Evolutionary conservation across 37 sponge, comb jelly and placozoan species (phyloP).

Genomic region (Geodia barretti): DNA sequence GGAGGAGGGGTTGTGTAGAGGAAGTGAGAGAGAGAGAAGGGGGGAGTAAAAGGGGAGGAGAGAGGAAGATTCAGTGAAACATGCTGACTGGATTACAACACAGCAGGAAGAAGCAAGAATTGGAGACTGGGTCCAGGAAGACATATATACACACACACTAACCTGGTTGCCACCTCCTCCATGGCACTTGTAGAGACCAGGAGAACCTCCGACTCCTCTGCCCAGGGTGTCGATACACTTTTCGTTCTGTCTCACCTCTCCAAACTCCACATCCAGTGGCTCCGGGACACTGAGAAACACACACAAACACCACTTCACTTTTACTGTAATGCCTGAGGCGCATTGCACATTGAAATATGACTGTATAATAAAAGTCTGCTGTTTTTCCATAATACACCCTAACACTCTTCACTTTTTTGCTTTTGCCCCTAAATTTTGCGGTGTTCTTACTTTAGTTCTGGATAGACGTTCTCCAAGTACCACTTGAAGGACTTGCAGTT

Average conservation of each 20-base stretch:
- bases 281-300: slow-evolving; percentile 75
- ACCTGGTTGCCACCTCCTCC: slow-evolving; percentile 92
- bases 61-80: neutral
- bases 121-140: no score
- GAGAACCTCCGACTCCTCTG: slow-evolving; percentile 11
- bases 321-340: no score
- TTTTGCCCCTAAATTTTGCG: no score
- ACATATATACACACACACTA: neutral
- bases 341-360: neutral
- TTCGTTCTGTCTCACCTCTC: slow-evolving; percentile 60
- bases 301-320: no score
- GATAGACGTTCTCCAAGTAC: slow-evolving; percentile 91
- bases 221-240: slow-evolving; percentile 89
- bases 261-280: slow-evolving; percentile 22
- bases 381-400: no score
- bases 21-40: neutral
- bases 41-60: neutral
- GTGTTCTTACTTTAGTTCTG: slow-evolving; percentile 69
- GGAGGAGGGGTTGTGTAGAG: no score
- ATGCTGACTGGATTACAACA: no score
- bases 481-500: slow-evolving; percentile 88
- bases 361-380: no score
- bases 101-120: no score
- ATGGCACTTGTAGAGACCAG: slow-evolving; percentile 84
- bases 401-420: no score